A percentile compares a stretch with the other conserved stretches of the same genome.
These are phyloP conservation scores for Microctonus aethiopoides DNA, from an alignment of 2,888 invertebrate genomes.

Conservation along the genomic window DNA sequence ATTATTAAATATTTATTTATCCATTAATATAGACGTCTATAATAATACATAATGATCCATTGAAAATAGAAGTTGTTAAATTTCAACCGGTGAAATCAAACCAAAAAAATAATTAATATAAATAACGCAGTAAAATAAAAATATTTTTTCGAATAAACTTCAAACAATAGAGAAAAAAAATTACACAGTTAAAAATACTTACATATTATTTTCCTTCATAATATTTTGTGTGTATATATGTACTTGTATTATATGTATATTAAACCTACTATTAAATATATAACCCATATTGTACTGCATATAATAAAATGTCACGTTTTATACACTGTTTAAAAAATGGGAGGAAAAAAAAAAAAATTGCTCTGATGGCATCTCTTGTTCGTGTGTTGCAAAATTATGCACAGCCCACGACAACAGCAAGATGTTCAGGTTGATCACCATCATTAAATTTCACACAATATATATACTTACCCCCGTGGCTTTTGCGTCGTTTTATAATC, in stretches of 20 bases:
- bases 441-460: constrained; percentile 43
- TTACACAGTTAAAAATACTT: too few species aligned
- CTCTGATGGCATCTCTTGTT: neutral
- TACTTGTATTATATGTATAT: neutral
- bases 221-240: neutral
- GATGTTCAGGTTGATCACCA: constrained; percentile 37
- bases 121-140: too few species aligned
- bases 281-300: neutral
- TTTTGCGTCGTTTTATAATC: neutral
- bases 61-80: too few species aligned
- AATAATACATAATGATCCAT: too few species aligned
- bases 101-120: too few species aligned
- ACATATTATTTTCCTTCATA: neutral
- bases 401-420: constrained; percentile 15
- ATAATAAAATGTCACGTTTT: neutral
- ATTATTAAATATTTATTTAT: too few species aligned
- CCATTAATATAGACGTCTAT: too few species aligned
- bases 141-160: too few species aligned
- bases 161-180: too few species aligned
- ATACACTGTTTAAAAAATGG: neutral
- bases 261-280: neutral
- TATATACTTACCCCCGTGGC: constrained; percentile 18
- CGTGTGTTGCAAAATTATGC: constrained; percentile 29
- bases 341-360: neutral
- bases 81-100: too few species aligned